Evolutionary conservation across 2,797 vertebrate genomes (phyloP), one percentile per base, ranked within the genome.

Genomic region (Anableps anableps): DNA sequence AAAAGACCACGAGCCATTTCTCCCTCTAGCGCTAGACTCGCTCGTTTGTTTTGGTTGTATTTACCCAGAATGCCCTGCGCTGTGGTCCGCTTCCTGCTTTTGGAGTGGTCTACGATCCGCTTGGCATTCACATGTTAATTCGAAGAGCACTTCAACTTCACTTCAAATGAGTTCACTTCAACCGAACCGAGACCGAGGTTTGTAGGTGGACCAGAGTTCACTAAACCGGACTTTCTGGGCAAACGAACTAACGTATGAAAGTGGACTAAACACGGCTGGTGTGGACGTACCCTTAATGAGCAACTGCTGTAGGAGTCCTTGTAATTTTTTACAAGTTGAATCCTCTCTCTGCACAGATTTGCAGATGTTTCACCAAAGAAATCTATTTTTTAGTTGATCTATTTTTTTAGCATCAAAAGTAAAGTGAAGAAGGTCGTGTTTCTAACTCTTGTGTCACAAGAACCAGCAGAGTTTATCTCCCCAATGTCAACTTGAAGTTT

Each of bases 391-490:
- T 23, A 55, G 26, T n/a, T 55, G 53, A 55, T 55, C 53, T n/a
- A 11, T 55, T 55, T 13, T n/a, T 55, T n/a, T n/a, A n/a, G n/a
- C 53, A 55, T 55, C 26, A 55, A 26, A 13, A 55, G 53, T n/a
- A 26, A 13, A 55, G 53, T n/a, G 53, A n/a, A 55, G 26, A 13
- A 17, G 14, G 68, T 78, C 81, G 43, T 77, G 62, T 80, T 64
- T 58, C 16, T 68, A 81, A 73, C 53, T 74, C 36, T 17, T 72
- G 43, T 71, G 47, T 72, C 76, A 66, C 66, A 74, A 79, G 68
- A 75, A 14, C 11, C 41, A 80, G 31, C 51, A 64, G 41, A 86
- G 51, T 83, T 85, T 78, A 50, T 62, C 55, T 17, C 47, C 10
- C 43, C 55, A 53, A 53, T 43, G 36, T 70, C 36, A 51, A 31